phyloP scores from a whole-genome alignment of 2,797 vertebrate genomes.

The Orestias chungarensis region DNA sequence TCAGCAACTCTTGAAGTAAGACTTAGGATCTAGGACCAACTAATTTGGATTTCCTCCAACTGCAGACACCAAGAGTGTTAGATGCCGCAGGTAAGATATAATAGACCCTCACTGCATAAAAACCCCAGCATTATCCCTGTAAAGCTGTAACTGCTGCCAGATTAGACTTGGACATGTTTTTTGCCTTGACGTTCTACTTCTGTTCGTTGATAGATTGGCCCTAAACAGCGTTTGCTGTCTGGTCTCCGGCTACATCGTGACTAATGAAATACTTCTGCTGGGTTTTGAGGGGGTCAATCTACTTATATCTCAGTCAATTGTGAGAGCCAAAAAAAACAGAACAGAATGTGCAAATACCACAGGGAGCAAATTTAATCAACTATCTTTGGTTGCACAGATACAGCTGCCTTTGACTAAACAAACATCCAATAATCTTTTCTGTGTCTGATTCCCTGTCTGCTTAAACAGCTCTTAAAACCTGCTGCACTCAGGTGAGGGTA shows the following conservation, averaged over 20 bases:
- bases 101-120: neutral
- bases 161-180: slow-evolving; percentile 54
- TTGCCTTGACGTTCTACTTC: slow-evolving; percentile 46
- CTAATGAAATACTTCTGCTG: slow-evolving; percentile 72
- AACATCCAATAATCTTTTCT: slow-evolving; percentile 38
- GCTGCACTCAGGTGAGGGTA: slow-evolving; percentile 67
- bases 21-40: too few relatives aligned
- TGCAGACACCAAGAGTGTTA: neutral
- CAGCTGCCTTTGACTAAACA: slow-evolving; percentile 52
- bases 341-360: slow-evolving; percentile 67
- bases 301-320: slow-evolving; percentile 68
- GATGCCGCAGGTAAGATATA: too few relatives aligned
- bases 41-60: neutral
- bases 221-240: slow-evolving; percentile 61
- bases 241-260: slow-evolving; percentile 57
- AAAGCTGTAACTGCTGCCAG: slow-evolving; percentile 37
- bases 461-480: slow-evolving; percentile 49
- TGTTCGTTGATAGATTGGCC: slow-evolving; percentile 59
- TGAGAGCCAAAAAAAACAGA: slow-evolving; percentile 57
- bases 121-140: neutral
- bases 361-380: slow-evolving; percentile 64
- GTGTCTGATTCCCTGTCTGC: slow-evolving; percentile 24
- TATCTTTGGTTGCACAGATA: slow-evolving; percentile 51
- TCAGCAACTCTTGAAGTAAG: neutral
- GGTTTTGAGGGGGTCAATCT: slow-evolving; percentile 71